phyloP scores from a whole-genome alignment of 2,113 vertebrate species.

The Nettapus auritus region DNA sequence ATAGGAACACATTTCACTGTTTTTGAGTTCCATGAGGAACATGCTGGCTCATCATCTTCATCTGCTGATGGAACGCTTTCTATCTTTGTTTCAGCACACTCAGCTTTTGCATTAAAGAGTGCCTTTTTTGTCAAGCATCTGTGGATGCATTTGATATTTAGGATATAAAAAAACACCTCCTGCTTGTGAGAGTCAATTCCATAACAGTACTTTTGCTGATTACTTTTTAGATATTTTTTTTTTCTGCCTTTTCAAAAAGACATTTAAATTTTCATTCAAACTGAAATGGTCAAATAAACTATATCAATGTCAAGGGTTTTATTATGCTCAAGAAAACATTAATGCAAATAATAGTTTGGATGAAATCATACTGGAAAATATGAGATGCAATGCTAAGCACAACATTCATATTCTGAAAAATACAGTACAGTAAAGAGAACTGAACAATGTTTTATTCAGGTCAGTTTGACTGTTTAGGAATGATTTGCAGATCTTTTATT shows the following conservation, averaged over 20 bases:
- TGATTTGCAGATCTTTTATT: neutral
- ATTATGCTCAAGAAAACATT: neutral
- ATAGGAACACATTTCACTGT: constrained; percentile 27
- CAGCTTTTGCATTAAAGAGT: constrained; percentile 64
- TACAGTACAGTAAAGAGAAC: neutral
- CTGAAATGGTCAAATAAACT: constrained; percentile 18
- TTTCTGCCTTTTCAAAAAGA: constrained; percentile 9
- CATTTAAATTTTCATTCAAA: constrained; percentile 6
- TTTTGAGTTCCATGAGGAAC: constrained; percentile 28
- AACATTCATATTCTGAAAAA: neutral
- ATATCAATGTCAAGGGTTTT: neutral
- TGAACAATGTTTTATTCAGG: neutral
- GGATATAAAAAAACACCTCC: constrained; percentile 38
- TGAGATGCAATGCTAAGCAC: neutral
- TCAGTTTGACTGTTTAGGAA: neutral
- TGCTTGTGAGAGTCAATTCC: constrained; percentile 18
- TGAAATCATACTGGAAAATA: constrained; percentile 1
- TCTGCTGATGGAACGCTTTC: constrained; percentile 63
- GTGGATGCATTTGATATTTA: constrained; percentile 55
- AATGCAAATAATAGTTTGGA: neutral
- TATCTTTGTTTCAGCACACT: constrained; percentile 64
- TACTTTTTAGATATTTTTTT: constrained; percentile 12
- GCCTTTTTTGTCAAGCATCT: constrained; percentile 64
- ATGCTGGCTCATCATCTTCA: constrained; percentile 66
- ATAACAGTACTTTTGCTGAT: constrained; percentile 15